A percentile compares a stretch with the other conserved stretches of the same genome.
phyloP scores from a whole-genome alignment of 2,888 invertebrate genomes.

The Anoplius nigerrimus region DNA sequence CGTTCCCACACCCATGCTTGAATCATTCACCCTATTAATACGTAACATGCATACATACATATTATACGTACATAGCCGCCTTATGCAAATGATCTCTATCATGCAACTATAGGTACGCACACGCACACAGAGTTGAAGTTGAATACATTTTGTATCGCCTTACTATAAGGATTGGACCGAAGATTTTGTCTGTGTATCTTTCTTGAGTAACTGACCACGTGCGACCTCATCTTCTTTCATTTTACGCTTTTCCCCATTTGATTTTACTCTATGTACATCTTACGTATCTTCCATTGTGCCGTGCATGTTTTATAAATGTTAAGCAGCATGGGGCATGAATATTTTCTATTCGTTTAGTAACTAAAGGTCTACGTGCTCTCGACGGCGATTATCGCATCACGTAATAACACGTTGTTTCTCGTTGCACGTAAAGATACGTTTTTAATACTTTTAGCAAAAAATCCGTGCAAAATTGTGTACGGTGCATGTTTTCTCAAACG shows the following conservation, averaged over 20 bases:
- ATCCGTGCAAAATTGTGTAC: too few relatives aligned
- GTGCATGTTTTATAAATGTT: not conserved
- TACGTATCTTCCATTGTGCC: conserved; percentile 20
- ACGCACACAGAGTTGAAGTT: not conserved
- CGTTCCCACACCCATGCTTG: too few relatives aligned
- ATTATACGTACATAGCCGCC: conserved; percentile 14
- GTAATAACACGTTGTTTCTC: not conserved
- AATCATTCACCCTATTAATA: not conserved
- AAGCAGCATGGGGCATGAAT: not conserved
- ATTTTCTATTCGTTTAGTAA: too few relatives aligned
- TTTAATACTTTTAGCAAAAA: too few relatives aligned
- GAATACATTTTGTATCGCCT: conserved; percentile 60
- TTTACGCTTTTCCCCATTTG: conserved; percentile 29
- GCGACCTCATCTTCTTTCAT: conserved; percentile 41
- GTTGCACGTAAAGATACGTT: not conserved
- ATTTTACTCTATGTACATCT: conserved; percentile 18
- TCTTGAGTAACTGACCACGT: conserved; percentile 59
- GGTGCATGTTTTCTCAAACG: too few relatives aligned
- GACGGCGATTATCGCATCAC: too few relatives aligned
- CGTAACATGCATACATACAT: conserved; percentile 17
- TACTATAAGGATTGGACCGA: conserved; percentile 75
- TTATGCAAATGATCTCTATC: too few relatives aligned
- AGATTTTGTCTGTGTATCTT: conserved; percentile 70
- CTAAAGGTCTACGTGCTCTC: too few relatives aligned
- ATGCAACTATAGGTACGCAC: not conserved